Conservation (phyloP, 2,113 vertebrate genomes). For the Smithornis capensis region DNA sequence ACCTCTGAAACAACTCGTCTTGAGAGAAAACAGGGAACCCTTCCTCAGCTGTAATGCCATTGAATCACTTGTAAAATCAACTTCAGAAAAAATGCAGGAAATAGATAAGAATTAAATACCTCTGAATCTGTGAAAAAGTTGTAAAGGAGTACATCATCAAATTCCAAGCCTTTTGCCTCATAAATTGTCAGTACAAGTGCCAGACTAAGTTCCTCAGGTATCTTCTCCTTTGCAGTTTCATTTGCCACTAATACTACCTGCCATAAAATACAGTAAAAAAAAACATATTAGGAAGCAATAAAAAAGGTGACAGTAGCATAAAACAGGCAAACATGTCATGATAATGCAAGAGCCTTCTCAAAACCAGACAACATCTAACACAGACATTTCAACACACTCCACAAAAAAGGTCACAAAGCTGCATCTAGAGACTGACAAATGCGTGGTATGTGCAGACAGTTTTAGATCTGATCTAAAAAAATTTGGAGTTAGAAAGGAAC, state of each 20-base stretch:
- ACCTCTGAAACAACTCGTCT: background rate
- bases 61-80: background rate
- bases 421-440: background rate
- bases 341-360: background rate
- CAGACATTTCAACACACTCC: background rate
- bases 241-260: constrained; percentile 82
- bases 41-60: background rate
- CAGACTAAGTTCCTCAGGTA: constrained; percentile 80
- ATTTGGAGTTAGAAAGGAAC: background rate
- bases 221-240: constrained; percentile 80
- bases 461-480: background rate
- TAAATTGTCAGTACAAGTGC: constrained; percentile 83
- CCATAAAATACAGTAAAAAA: background rate
- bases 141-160: constrained; percentile 84
- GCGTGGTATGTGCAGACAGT: background rate
- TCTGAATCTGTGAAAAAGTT: constrained; percentile 86
- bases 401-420: background rate
- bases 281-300: background rate
- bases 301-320: background rate
- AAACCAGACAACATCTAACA: background rate
- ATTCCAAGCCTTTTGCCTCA: constrained; percentile 84
- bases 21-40: background rate
- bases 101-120: constrained; percentile 42
- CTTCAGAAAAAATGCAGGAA: background rate
- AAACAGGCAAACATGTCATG: fast-evolving